Evolutionary conservation across 2,797 vertebrate genomes (phyloP), one percentile per base, ranked within the genome.

Genomic region (Microctenopoma stevenorrisi): DNA sequence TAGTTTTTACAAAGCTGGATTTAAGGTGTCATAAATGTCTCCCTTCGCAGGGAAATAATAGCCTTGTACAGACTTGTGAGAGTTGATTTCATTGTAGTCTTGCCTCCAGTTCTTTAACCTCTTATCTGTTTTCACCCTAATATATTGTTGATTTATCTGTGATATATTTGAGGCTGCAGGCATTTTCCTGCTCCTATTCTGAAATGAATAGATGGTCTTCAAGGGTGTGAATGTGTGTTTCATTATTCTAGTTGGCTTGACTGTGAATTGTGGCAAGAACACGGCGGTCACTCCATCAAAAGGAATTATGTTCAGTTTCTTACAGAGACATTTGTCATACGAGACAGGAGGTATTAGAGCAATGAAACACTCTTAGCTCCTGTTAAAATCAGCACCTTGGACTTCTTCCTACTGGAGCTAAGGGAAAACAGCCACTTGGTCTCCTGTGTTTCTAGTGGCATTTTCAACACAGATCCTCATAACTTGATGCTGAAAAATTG

Each of bases 71-170:
- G 89, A 88, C 93, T 87, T 78, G 77, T 86, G 87, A 94, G 93
- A 89, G 93, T 91, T 94, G 91, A 94, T 96, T 96, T 94, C 94
- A 95, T 96, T 94, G 95, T 92, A 77, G 79, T 89, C 88, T 95
- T 69, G 94, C 96, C 96, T 94, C 92, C 93, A 95, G 96, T 96
- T 93, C 92, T 94, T 95, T 94, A 92, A 93, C 74, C 92, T 91
- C 93, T 93, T 95, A 96, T 96, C 93, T 92, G 89, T 96, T 96
- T 94, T 92, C 91, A 83, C 91, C 88, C 95, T 96, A 96, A 96
- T 96, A 95, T 97, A 96, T 95, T 96, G 96, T 96, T 97, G 96
- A 97, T 96, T 96, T 97, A 97, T 96, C 95, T 93, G 95, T 98
- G 97, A 98, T 97, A 77, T 94, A 98, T 98, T 94, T 93, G 89